These are phyloP conservation scores for Bombus ignitus DNA, from an alignment of 1,140 invertebrate species.

Conservation along the genomic window DNA sequence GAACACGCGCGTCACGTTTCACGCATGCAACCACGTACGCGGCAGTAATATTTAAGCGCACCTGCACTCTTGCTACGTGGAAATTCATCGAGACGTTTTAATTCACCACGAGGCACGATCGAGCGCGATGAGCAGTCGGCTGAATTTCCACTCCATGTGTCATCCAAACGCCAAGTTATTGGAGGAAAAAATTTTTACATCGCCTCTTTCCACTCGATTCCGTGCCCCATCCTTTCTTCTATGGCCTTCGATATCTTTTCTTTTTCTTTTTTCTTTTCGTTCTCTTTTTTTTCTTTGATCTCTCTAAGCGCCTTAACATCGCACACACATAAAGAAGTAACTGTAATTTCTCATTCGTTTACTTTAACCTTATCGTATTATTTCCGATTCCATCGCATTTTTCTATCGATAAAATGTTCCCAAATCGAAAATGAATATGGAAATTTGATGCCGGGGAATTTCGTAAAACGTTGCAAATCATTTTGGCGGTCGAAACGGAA, in stretches of 20 bases:
- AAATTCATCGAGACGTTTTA: constrained; percentile 36
- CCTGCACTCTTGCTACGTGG: constrained; percentile 5
- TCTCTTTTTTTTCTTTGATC: too few relatives aligned
- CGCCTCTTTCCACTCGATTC: too few relatives aligned
- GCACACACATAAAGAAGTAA: too few relatives aligned
- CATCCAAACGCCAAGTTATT: neutral
- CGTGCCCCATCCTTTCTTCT: neutral
- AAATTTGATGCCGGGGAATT: neutral
- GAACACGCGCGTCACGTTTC: constrained; percentile 19
- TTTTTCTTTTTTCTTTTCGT: too few relatives aligned
- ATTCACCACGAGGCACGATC: neutral
- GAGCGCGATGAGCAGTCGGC: neutral
- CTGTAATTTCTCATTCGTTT: too few relatives aligned
- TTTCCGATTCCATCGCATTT: neutral
- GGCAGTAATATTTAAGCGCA: neutral
- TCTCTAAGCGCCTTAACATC: too few relatives aligned
- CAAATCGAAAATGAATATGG: too few relatives aligned
- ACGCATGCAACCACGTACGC: constrained; percentile 2
- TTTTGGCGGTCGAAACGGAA: neutral
- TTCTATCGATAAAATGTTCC: neutral
- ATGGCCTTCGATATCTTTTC: neutral
- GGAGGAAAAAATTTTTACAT: neutral
- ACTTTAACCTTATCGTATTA: too few relatives aligned
- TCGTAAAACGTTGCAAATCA: neutral
- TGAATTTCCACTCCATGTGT: neutral